Base-by-base conservation (phyloP, 2,113 vertebrate genomes). In the Campylorhamphus procurvoides region DNA sequence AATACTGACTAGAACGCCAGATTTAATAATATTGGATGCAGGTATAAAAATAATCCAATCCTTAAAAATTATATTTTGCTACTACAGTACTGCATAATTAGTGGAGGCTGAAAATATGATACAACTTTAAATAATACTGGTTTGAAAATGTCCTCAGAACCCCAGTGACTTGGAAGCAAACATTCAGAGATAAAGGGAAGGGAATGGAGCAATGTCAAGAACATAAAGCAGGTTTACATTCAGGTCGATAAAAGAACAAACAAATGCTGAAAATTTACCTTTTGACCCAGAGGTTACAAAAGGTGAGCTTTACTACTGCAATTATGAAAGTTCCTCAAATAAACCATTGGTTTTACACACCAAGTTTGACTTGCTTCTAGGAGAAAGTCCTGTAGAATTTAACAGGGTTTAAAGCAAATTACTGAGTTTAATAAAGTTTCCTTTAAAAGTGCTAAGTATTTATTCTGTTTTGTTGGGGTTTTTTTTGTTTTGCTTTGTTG, bases 1-100 rank as follows among this genome's bases (percentile, higher is more conserved):
- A 87, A 94, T 89, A 93, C 98, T 98, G 98, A 98, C 98, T 98
- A 98, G 95, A 98, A 98, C 98, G 98, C 97, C 98, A 98, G 98
- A 93, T 92, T 97, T 95, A 94, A 94, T 91, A 95, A 95, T 52
- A 94, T 96, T 97, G 97, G 95, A 96, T 95, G 97, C 84, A 97
- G 83, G 95, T 98, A 98, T 97, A 98, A 98, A 98, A 98, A 98
- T 98, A 98, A 98, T 97, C 96, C 71, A 97, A 98, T 97, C 96
- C 96, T 98, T 98, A 97, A 97, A 98, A 98, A 98, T 98, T 96
- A 97, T 94, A 96, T 81, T 98, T 98, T 96, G 91, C 96, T 97
- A 94, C 97, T 97, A 98, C 97, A 98, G 97, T 98, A 98, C 97
- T 97, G 97, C 96, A 96, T 97, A 97, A 97, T 98, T 98, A 98